Evolutionary conservation across 64 coral and sea anemone species (phyloP).

Genomic region (Montipora efflorescens): DNA sequence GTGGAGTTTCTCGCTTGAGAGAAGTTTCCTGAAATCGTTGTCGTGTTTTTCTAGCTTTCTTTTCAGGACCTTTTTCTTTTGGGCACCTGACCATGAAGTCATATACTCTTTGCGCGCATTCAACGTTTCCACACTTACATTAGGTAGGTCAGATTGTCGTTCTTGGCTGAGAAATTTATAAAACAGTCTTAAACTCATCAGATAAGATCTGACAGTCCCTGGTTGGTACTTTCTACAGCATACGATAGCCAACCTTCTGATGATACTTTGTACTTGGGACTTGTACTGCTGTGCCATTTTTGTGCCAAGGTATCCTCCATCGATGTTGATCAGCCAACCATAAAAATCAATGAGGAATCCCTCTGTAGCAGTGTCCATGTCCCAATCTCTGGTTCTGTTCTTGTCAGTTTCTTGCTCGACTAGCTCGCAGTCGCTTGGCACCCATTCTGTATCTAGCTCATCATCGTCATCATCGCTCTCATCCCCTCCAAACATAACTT

Average conservation of each 20-base stretch:
- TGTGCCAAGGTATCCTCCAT: conserved; percentile 17
- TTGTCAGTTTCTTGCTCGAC: not conserved
- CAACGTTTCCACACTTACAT: not conserved
- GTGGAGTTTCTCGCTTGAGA: too few relatives aligned
- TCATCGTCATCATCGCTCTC: conserved; percentile 14
- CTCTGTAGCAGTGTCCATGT: not conserved
- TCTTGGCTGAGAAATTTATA: conserved; percentile 51
- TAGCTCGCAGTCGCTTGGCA: not conserved
- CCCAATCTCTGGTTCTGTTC: not conserved
- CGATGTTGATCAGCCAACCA: not conserved
- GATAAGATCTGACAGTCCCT: conserved; percentile 44
- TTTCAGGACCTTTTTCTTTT: too few relatives aligned
- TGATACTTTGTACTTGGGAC: conserved; percentile 32
- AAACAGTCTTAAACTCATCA: conserved; percentile 53
- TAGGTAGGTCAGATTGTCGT: not conserved
- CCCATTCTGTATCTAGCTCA: not conserved
- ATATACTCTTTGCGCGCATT: too few relatives aligned
- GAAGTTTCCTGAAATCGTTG: too few relatives aligned
- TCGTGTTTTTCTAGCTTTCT: too few relatives aligned
- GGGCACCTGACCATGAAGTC: not conserved
- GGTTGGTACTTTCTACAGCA: conserved; percentile 34
- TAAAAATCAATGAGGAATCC: conserved; percentile 3
- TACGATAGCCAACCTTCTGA: conserved; percentile 25
- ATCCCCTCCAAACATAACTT: not conserved
- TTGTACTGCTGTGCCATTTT: conserved; percentile 45